Base-by-base conservation (phyloP, 1,140 invertebrate genomes). In the Thaumetopoea pityocampa region DNA sequence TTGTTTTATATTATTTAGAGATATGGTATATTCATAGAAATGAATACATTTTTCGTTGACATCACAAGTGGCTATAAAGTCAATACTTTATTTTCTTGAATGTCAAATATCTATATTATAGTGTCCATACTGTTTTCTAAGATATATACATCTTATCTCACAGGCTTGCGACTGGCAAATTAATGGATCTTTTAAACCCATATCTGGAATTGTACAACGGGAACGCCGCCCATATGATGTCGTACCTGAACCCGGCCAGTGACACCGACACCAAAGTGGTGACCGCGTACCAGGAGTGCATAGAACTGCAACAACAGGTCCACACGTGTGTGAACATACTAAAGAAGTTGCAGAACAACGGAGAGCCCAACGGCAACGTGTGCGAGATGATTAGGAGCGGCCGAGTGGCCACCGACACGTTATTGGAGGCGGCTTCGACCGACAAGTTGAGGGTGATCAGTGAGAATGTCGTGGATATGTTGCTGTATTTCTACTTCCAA, bases 391-490 rank as follows among this genome's bases (percentile, higher is more conserved):
- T 83, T 3, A 55, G 58, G 1, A 66, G 47, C 6, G 76, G 79
- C 0, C 30, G 62, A 3, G 62, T 74, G 6, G 64, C 78, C n/a
- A 63, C 85, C 6, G 78, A 80, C 22, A 70, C 72, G n/a, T 79
- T 88, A n/a, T 59, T 90, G 17, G 79, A 87, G 11, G 85, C 85
- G 50, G 88, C 89, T 7, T 91, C 90, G 7, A 91, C 89, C 0
- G 93, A 96, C 65, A 95, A 96, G 79, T 73, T 96, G 29, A 86
- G 92, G 17, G 89, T 94, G 11, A 88, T 97, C 0, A 90, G 91
- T 2, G 93, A 96, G 80, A 91, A 90, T 50, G 65, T 96, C 7
- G 87, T 96, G 1, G 94, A 96, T 64, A 90, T 94, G 35, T 76
- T 97, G 3, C 79, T 95, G 23, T 87, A 89, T 37, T 87, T 92